Evolutionary conservation across 2,888 invertebrate genomes (phyloP).

Genomic region (Baccha elongata): DNA sequence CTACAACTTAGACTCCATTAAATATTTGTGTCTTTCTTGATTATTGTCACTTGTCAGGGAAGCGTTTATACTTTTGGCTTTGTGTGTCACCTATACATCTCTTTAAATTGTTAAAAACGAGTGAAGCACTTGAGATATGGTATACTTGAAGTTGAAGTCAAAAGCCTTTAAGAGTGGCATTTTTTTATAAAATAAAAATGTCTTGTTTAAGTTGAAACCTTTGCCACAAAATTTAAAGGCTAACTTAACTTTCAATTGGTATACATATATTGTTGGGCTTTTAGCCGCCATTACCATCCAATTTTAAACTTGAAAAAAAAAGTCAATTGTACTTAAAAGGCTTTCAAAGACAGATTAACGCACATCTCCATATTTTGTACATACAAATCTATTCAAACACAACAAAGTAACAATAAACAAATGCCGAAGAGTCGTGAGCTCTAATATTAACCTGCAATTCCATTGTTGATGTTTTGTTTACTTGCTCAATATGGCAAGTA

Average conservation of each 20-base stretch:
- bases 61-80: constrained; percentile 30
- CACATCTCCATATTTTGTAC: constrained; percentile 18
- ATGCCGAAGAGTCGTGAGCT: constrained; percentile 55
- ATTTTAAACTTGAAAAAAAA: constrained; percentile 11
- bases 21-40: constrained; percentile 59
- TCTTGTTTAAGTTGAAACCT: constrained; percentile 6
- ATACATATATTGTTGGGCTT: too few relatives aligned
- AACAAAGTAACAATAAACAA: constrained; percentile 74
- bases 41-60: constrained; percentile 39
- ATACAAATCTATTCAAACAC: constrained; percentile 8
- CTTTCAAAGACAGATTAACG: background rate
- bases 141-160: constrained; percentile 48
- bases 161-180: constrained; percentile 34
- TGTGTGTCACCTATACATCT: constrained; percentile 23
- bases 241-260: constrained; percentile 13
- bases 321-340: constrained; percentile 1
- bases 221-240: background rate
- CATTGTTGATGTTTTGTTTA: background rate
- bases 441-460: constrained; percentile 66
- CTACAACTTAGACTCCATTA: constrained; percentile 56
- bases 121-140: constrained; percentile 21
- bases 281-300: background rate
- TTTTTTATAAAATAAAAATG: background rate
- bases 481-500: too few relatives aligned
- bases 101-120: background rate